phyloP scores from a whole-genome alignment of 2,797 vertebrate species.

The Diceros bicornis region DNA sequence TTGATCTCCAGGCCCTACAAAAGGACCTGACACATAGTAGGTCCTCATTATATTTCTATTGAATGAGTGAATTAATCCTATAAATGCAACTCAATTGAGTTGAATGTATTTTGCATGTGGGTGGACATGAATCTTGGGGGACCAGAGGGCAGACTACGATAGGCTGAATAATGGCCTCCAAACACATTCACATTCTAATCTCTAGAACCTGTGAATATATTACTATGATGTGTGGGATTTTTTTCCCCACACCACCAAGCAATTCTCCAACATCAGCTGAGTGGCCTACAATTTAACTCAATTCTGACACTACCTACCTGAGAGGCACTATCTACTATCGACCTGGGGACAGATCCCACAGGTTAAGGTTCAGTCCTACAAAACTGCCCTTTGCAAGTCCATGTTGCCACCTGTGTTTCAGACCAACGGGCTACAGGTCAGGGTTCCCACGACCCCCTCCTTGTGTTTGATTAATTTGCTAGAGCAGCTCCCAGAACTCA shows the following conservation, averaged over 20 bases:
- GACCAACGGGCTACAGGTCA: neutral
- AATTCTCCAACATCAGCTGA: neutral
- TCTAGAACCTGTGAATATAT: neutral
- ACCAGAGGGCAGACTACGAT: fast-evolving
- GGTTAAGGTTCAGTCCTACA: neutral
- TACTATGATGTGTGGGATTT: neutral
- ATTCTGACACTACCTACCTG: neutral
- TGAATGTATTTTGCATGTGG: neutral
- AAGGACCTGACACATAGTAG: neutral
- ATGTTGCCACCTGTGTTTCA: neutral
- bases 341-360: neutral
- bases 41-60: neutral
- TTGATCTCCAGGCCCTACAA: neutral
- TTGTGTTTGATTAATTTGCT: neutral
- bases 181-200: neutral
- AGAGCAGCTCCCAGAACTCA: neutral
- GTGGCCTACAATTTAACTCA: neutral
- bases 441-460: neutral
- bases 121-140: neutral
- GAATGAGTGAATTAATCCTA: neutral
- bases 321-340: neutral
- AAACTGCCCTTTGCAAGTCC: neutral
- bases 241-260: too few species aligned
- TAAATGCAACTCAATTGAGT: neutral
- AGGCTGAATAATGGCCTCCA: neutral